phyloP scores from a whole-genome alignment of 2,797 vertebrate species.

The Typhlichthys eigenmanni region DNA sequence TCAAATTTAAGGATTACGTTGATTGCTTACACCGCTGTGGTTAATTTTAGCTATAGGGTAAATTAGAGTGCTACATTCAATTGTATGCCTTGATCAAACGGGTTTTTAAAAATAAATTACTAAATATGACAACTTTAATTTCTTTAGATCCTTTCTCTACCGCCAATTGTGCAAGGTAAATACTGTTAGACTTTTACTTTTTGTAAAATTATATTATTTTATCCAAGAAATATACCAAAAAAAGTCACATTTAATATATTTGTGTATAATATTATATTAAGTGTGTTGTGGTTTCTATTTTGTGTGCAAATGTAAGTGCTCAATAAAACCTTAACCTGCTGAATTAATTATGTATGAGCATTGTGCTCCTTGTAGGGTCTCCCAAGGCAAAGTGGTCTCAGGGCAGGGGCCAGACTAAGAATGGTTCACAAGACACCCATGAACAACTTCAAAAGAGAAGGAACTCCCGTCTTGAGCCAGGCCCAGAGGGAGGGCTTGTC shows the following conservation, averaged over 20 bases:
- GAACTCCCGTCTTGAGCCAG: too few relatives aligned
- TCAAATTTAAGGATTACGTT: conserved; percentile 38
- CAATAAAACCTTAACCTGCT: conserved; percentile 8
- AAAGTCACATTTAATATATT: background rate
- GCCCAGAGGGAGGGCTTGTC: too few relatives aligned
- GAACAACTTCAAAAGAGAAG: too few relatives aligned
- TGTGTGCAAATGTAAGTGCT: background rate
- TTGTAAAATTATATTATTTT: too few relatives aligned
- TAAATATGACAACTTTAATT: conserved; percentile 11
- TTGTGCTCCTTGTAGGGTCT: conserved; percentile 19
- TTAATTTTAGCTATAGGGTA: conserved; percentile 19
- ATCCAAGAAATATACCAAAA: background rate
- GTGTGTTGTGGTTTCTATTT: background rate
- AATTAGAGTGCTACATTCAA: conserved; percentile 44
- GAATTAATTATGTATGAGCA: too few relatives aligned
- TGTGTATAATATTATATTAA: background rate
- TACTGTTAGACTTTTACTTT: background rate
- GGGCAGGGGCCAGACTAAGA: too few relatives aligned
- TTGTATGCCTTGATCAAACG: conserved; percentile 35
- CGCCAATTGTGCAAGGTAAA: background rate
- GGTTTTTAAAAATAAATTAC: conserved; percentile 51
- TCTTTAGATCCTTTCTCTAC: background rate
- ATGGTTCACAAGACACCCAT: too few relatives aligned
- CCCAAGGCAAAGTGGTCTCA: too few relatives aligned
- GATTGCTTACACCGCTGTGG: conserved; percentile 18